These are phyloP conservation scores for Nematolebias whitei DNA, from an alignment of 2,113 vertebrate genomes.

Conservation along the genomic window DNA sequence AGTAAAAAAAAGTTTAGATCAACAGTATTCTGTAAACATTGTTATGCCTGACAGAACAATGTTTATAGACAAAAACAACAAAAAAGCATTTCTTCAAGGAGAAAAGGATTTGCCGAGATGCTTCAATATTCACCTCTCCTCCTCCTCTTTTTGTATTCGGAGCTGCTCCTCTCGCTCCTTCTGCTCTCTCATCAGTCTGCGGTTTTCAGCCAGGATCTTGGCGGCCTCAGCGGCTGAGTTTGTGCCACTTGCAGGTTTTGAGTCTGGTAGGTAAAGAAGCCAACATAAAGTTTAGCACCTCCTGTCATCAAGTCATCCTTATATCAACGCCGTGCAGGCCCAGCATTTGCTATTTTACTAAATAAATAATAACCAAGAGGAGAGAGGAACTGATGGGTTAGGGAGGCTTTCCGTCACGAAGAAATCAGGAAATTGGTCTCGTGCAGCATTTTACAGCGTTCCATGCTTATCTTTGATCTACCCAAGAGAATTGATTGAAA, in stretches of 20 bases:
- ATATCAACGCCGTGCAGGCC: background rate
- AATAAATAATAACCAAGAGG: background rate
- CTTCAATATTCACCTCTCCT: slow-evolving; percentile 80
- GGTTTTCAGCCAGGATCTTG: slow-evolving; percentile 88
- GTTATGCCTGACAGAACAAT: no score
- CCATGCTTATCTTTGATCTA: slow-evolving; percentile 1
- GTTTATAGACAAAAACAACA: no score
- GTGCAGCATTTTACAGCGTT: background rate
- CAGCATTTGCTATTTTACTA: no score
- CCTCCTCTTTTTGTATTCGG: slow-evolving; percentile 82
- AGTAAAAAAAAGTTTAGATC: no score
- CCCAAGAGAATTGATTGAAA: no score
- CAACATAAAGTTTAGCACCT: background rate
- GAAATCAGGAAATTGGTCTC: background rate
- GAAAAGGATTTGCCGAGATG: background rate
- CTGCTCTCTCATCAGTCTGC: slow-evolving; percentile 86
- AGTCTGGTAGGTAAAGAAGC: slow-evolving; percentile 66
- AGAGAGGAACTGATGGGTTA: background rate
- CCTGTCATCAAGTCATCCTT: background rate
- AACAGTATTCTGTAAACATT: no score
- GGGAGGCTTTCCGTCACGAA: background rate
- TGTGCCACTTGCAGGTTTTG: slow-evolving; percentile 80
- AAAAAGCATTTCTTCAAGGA: no score
- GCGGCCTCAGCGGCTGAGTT: slow-evolving; percentile 87
- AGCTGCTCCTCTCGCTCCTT: slow-evolving; percentile 86